A percentile compares a stretch with the other conserved stretches of the same genome.
These are phyloP conservation scores for Pentalonia nigronervosa DNA, from an alignment of 1,140 invertebrate species.

Conservation along the genomic window DNA sequence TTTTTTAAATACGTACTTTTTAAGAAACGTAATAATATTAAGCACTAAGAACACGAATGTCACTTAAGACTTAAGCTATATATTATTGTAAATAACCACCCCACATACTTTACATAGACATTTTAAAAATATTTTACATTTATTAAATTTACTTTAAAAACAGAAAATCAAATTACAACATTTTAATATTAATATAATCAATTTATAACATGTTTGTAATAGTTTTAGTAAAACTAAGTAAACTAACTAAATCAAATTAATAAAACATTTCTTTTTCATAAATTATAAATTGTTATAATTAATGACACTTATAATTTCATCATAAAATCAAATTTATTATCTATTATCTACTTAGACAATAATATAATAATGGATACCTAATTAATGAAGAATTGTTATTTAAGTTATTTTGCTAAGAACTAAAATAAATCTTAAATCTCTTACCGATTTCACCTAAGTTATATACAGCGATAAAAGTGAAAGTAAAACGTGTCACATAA, in stretches of 20 bases:
- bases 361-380: neutral
- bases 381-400: neutral
- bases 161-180: neutral
- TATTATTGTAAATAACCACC: neutral
- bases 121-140: neutral
- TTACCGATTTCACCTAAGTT: neutral
- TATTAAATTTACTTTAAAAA: neutral
- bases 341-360: neutral
- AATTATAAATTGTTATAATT: neutral
- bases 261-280: neutral
- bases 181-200: neutral
- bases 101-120: neutral
- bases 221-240: neutral
- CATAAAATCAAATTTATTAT: neutral
- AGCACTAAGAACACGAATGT: neutral
- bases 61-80: neutral
- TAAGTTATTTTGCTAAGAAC: neutral
- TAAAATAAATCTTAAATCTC: neutral
- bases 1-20: neutral
- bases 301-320: neutral
- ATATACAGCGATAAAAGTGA: slow-evolving; percentile 34
- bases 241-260: neutral
- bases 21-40: neutral
- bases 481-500: slow-evolving; percentile 28
- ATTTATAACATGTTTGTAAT: neutral